Base-by-base conservation (phyloP, 2,888 invertebrate genomes). In the Leptinotarsa juncta region DNA sequence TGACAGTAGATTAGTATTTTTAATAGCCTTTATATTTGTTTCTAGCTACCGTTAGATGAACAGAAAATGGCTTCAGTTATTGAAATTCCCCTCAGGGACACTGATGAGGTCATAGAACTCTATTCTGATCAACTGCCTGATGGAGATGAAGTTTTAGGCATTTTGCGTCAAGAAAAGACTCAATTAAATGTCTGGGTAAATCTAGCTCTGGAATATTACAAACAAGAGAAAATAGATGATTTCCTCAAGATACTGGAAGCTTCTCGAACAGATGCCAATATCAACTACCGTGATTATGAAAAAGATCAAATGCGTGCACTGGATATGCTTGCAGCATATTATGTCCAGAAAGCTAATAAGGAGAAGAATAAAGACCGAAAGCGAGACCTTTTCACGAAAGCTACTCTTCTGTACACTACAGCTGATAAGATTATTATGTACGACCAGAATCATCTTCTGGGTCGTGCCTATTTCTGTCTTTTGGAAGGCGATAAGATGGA, bases 341-440 rank as follows among this genome's bases (percentile, higher is more conserved):
- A 99, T 90, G 98, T 99, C 1, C 97, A 97, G 86, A 94, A 96
- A 88, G 98, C 97, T 1, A 97, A 97, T 86, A 93, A 95, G 70
- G 98, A 99, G 87, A 97, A 98, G 86, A 94, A 94, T 70, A 98
- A 98, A 85, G 98, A 99, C 81, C 95, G 94, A 84, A 97, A 96
- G 86, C 92, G 96, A 77, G 98, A 99, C 81, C 90, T 97, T 18
- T 99, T 99, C 84, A 96, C 96, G 42, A 97, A 97, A 90, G 99
- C 99, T 3, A 99, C 98, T 0, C 91, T 97, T 68, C 89, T 99
- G n/a, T 99, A 99, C 86, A 97, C 97, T 0, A 97, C 97, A 79
- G 99, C 99, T 5, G 99, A 99, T 87, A 98, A 98, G 89, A 99
- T 99, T 88, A 97, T 98, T 84, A 99, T 99, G 99, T 99, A 99